Evolutionary conservation across 2,797 vertebrate genomes (phyloP).

Genomic region (Diplodus sargus): DNA sequence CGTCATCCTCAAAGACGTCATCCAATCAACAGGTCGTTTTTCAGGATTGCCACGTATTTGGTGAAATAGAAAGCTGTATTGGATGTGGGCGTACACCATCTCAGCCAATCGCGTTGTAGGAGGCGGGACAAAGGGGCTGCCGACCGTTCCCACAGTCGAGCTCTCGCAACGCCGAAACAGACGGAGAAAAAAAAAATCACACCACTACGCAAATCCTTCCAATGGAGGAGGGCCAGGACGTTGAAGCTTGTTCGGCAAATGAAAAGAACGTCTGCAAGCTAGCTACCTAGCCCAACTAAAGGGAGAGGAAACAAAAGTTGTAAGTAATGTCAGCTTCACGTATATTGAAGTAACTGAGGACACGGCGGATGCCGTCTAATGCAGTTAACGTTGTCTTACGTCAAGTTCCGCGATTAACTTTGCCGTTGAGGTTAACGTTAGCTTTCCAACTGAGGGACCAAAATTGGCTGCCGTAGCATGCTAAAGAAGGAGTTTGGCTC

Average conservation of each 20-base stretch:
- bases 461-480: conserved; percentile 65
- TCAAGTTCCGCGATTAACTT: conserved; percentile 74
- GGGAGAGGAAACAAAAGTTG: conserved; percentile 74
- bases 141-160: conserved; percentile 69
- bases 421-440: conserved; percentile 59
- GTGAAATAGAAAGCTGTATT: conserved; percentile 52
- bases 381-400: conserved; percentile 40
- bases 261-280: conserved; percentile 76
- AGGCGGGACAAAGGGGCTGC: conserved; percentile 55
- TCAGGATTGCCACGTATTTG: conserved; percentile 51
- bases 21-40: conserved; percentile 75
- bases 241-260: conserved; percentile 75
- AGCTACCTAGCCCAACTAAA: conserved; percentile 71
- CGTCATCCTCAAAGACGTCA: conserved; percentile 51
- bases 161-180: conserved; percentile 65
- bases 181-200: conserved; percentile 72
- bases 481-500: conserved; percentile 74
- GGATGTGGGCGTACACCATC: conserved; percentile 43
- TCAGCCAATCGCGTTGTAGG: conserved; percentile 40
- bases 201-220: conserved; percentile 79
- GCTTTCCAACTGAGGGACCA: conserved; percentile 52
- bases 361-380: conserved; percentile 5
- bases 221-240: conserved; percentile 81
- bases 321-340: conserved; percentile 66
- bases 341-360: conserved; percentile 22